Percentiles rank a stretch among this genome's conserved stretches.
Evolutionary conservation across 2,113 vertebrate genomes (phyloP).

Genomic region (Anolis sagrei): DNA sequence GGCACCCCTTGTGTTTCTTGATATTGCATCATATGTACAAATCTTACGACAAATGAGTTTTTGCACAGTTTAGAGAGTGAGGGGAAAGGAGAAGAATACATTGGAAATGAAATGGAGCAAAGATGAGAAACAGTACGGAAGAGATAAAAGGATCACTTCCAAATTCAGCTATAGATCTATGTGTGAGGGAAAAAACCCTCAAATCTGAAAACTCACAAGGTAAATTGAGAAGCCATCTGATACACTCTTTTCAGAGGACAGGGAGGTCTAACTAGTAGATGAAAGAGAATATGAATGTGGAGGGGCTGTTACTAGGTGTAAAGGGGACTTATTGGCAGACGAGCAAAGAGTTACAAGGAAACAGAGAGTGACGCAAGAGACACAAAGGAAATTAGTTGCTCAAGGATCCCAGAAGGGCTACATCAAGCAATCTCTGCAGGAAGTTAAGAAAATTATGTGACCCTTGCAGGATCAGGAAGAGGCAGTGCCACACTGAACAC

Average conservation of each 20-base stretch:
- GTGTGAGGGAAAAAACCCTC: not conserved
- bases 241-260: too few species aligned
- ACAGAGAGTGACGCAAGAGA: not conserved
- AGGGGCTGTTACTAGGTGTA: slow-evolving; percentile 6
- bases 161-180: not conserved
- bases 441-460: slow-evolving; percentile 33
- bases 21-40: too few species aligned
- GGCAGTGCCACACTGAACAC: fast-evolving
- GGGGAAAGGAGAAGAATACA: too few species aligned
- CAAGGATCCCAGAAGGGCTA: not conserved
- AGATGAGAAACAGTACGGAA: not conserved
- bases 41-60: too few species aligned
- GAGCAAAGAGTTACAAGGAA: slow-evolving; percentile 10
- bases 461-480: not conserved
- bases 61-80: too few species aligned
- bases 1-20: too few species aligned
- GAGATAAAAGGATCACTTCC: not conserved
- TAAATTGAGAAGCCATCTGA: not conserved
- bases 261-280: not conserved
- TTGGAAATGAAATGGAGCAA: too few species aligned
- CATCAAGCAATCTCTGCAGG: slow-evolving; percentile 32
- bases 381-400: not conserved
- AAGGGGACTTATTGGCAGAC: not conserved
- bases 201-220: not conserved
- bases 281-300: not conserved